A percentile compares a stretch with the other conserved stretches of the same genome.
Evolutionary conservation across 2,888 invertebrate species (phyloP).

Genomic region (Pachymerium ferrugineum): DNA sequence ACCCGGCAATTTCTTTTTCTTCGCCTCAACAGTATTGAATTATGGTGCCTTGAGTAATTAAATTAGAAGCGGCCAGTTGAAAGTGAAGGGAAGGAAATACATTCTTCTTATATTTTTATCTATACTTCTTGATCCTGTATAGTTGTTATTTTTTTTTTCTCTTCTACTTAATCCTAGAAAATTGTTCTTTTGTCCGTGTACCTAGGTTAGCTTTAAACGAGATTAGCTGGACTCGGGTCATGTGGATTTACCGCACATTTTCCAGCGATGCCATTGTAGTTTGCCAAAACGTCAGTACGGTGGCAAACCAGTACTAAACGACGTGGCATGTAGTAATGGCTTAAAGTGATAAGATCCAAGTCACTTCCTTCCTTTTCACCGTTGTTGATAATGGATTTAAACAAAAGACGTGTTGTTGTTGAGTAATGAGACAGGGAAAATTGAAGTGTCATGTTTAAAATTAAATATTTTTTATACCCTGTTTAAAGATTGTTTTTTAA

Average conservation of each 20-base stretch:
- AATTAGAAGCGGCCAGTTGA: slow-evolving; percentile 19
- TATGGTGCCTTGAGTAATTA: slow-evolving; percentile 1
- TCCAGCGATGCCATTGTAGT: not conserved
- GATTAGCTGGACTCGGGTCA: no score
- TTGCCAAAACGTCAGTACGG: not conserved
- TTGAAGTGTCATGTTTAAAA: no score
- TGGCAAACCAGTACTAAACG: slow-evolving; percentile 9
- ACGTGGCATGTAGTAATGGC: slow-evolving; percentile 22
- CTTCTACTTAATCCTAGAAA: not conserved
- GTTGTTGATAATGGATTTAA: not conserved
- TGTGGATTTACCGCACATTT: not conserved
- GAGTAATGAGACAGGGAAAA: not conserved
- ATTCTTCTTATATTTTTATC: not conserved
- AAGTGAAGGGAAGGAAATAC: not conserved
- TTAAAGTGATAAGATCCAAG: slow-evolving; percentile 22
- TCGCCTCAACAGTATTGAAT: not conserved
- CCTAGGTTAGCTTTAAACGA: not conserved
- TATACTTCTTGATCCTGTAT: not conserved
- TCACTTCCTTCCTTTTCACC: slow-evolving; percentile 17
- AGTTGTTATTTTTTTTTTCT: not conserved
- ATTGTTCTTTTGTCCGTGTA: not conserved
- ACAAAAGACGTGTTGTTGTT: slow-evolving; percentile 14
- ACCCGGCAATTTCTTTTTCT: not conserved
- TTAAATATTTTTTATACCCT: not conserved
- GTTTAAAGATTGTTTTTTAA: not conserved